A percentile compares a stretch with the other conserved stretches of the same genome.
Evolutionary conservation across 2,888 invertebrate genomes (phyloP).

Genomic region (Heliconius sara): DNA sequence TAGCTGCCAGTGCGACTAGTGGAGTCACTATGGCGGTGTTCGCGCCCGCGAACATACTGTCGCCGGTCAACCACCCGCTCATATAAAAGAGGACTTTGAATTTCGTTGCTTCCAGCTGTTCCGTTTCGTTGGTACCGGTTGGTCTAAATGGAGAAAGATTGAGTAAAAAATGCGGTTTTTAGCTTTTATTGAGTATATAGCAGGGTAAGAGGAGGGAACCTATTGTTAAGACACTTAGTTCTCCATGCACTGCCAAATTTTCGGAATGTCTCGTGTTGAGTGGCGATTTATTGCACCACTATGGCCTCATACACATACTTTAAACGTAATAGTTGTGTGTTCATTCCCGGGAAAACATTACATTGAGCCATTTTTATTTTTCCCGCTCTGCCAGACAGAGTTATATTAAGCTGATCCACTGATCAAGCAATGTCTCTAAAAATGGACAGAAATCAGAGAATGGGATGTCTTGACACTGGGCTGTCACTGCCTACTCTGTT

Average conservation of each 20-base stretch:
- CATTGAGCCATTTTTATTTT: background rate
- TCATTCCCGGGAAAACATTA: too few species aligned
- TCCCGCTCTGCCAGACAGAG: background rate
- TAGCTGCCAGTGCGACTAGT: slow-evolving; percentile 13
- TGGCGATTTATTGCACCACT: background rate
- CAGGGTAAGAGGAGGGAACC: too few species aligned
- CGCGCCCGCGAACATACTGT: background rate
- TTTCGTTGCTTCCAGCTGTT: slow-evolving; percentile 51
- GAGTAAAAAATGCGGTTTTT: background rate
- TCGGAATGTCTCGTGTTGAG: background rate
- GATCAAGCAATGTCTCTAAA: background rate
- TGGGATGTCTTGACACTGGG: background rate
- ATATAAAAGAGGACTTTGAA: slow-evolving; percentile 52
- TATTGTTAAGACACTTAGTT: background rate
- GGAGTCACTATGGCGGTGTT: slow-evolving; percentile 27
- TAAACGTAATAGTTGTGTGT: too few species aligned
- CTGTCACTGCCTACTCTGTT: background rate
- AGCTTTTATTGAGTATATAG: background rate
- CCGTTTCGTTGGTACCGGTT: slow-evolving; percentile 54
- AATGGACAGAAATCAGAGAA: background rate
- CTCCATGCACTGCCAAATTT: background rate
- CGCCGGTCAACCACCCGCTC: slow-evolving; percentile 47
- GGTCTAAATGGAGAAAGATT: slow-evolving; percentile 52
- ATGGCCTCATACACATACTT: too few species aligned
- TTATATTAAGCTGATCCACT: background rate